Conservation (phyloP, 2,888 invertebrate species). For the Drosophila nigricruria region DNA sequence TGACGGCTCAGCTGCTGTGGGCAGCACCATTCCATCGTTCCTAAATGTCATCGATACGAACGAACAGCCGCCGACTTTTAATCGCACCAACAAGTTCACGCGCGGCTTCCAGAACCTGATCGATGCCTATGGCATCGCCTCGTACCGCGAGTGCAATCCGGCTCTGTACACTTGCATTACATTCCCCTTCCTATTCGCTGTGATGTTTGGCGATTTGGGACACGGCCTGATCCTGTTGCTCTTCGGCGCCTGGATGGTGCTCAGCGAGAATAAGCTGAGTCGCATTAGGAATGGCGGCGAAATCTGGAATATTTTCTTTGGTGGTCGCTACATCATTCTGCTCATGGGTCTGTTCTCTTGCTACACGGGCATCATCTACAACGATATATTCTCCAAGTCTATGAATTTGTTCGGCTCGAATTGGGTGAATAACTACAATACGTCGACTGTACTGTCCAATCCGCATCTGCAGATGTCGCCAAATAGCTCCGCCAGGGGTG, state of each 20-base stretch:
- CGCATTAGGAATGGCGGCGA: slow-evolving; percentile 91
- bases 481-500: slow-evolving; percentile 85
- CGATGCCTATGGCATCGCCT: slow-evolving; percentile 97
- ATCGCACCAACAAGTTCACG: slow-evolving; percentile 96
- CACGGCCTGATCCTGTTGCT: slow-evolving; percentile 94
- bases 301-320: slow-evolving; percentile 99
- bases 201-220: slow-evolving; percentile 98
- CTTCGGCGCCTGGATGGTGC: slow-evolving; percentile 94
- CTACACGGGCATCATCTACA: slow-evolving; percentile 99
- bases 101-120: slow-evolving; percentile 96
- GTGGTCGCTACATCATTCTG: slow-evolving; percentile 98
- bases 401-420: slow-evolving; percentile 96
- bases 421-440: slow-evolving; percentile 90
- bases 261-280: slow-evolving; percentile 91
- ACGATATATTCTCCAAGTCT: slow-evolving; percentile 98
- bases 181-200: slow-evolving; percentile 97
- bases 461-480: slow-evolving; percentile 89
- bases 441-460: slow-evolving; percentile 86
- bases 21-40: slow-evolving; percentile 96
- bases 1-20: slow-evolving; percentile 94
- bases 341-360: slow-evolving; percentile 99
- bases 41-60: slow-evolving; percentile 94
- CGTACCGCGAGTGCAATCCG: slow-evolving; percentile 97
- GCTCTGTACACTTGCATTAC: slow-evolving; percentile 95
- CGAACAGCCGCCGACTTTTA: slow-evolving; percentile 96